Evolutionary conservation across 1,140 invertebrate species (phyloP), one percentile per base, ranked within the genome.

Genomic region (Penaeus japonicus): DNA sequence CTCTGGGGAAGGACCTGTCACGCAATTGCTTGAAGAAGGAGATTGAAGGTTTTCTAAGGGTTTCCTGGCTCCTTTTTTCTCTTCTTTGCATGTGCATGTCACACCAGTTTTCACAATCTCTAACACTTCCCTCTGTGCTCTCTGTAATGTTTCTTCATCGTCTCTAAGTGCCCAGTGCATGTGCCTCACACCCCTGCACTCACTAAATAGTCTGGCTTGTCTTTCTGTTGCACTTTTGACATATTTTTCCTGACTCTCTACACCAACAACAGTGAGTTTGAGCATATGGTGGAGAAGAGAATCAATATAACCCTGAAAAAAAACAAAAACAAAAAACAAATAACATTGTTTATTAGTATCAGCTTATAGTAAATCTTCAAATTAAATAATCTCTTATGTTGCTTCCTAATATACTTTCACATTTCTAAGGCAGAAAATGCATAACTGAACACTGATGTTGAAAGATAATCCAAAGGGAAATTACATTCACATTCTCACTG

Each of bases 251-350:
- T 62, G 70, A 84, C 87, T 83, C 57, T 88, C 87, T 57, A 55
- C 87, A 35, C 80, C 87, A 55, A 83, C 18, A 12, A 88, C 54
- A 24, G 65, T 73, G 20, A 83, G 22, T n/a, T 75, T 55, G 18
- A 88, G 73, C 4, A 39, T 57, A 22, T 57, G 30, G n/a, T 88
- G 87, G 54, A 88, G 55, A 70, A 54, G 30, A 0, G 87, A 59
- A 55, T 88, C 87, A 22, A 88, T 77, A 47, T 88, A 88, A 18
- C 87, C 87, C 87, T 88, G 54, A 17, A 62, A 80, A 55, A 20
- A n/a, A 62, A 59, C 77, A 79, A 59, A n/a, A 85, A 24, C 39
- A 78, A 27, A 24, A 32, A 62, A 22, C 35, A 70, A 4, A 17
- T 70, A 73, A 73, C 4, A n/a, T n/a, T 30, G 35, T 7, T 30